These are phyloP conservation scores for Cynopterus sphinx DNA, from an alignment of 2,797 vertebrate genomes.

Conservation along the genomic window DNA sequence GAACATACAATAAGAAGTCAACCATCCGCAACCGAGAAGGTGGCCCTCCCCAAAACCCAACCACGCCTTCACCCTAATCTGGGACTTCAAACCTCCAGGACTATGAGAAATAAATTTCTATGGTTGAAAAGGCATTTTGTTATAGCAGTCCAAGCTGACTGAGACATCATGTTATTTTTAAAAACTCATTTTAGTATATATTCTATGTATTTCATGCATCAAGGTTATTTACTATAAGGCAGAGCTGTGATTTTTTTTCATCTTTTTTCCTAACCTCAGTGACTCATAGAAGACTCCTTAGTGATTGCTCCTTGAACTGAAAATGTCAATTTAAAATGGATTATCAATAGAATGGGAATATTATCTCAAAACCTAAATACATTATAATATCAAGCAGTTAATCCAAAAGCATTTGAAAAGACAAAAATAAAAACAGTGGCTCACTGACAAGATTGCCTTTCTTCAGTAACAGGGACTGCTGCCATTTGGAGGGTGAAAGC, in stretches of 20 bases:
- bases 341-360: background rate
- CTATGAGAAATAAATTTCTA: background rate
- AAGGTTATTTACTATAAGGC: background rate
- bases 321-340: conserved; percentile 19
- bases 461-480: background rate
- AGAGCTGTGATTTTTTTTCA: background rate
- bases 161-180: background rate
- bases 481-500: background rate
- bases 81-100: background rate
- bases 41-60: background rate
- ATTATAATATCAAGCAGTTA: conserved; percentile 9
- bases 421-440: background rate
- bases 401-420: conserved; percentile 8
- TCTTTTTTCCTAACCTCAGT: background rate
- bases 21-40: background rate
- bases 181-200: background rate
- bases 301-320: background rate
- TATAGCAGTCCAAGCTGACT: background rate
- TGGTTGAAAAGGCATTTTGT: background rate
- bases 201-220: background rate
- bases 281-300: background rate
- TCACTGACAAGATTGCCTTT: background rate
- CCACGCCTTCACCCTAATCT: background rate
- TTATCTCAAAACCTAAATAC: background rate
- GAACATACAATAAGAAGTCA: background rate